Percentiles rank a stretch among this genome's conserved stretches.
phyloP scores from a whole-genome alignment of 2,797 vertebrate genomes.

The Poeciliopsis turneri region DNA sequence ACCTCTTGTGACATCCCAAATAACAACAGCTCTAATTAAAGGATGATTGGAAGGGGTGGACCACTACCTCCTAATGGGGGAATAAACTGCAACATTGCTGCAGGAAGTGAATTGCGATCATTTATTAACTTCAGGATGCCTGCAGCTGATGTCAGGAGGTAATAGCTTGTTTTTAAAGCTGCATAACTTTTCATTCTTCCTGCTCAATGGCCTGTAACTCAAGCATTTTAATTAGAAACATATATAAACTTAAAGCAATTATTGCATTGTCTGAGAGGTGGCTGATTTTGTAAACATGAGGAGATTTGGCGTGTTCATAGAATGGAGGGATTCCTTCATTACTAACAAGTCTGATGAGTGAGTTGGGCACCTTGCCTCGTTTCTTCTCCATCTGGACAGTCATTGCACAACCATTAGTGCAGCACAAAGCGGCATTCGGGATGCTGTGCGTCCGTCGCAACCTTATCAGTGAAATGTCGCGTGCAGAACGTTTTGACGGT shows the following conservation, averaged over 20 bases:
- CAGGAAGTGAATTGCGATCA: slow-evolving; percentile 69
- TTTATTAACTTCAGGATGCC: slow-evolving; percentile 73
- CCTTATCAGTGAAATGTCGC: too few species aligned
- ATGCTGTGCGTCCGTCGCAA: too few species aligned
- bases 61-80: slow-evolving; percentile 69
- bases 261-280: slow-evolving; percentile 8
- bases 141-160: slow-evolving; percentile 66
- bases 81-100: slow-evolving; percentile 68
- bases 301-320: neutral
- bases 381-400: too few species aligned
- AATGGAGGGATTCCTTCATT: neutral
- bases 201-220: slow-evolving; percentile 38
- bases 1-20: slow-evolving; percentile 72
- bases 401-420: too few species aligned
- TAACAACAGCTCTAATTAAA: slow-evolving; percentile 80
- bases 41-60: slow-evolving; percentile 73
- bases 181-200: slow-evolving; percentile 48
- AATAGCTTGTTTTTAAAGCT: slow-evolving; percentile 71
- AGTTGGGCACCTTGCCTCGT: too few species aligned
- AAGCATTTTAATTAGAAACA: slow-evolving; percentile 43
- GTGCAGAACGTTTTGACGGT: too few species aligned
- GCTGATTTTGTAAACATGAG: slow-evolving; percentile 1
- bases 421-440: too few species aligned
- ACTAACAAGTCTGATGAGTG: neutral
- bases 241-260: slow-evolving; percentile 3